phyloP scores from a whole-genome alignment of 2,888 invertebrate species.

The Cyaniris semiargus region DNA sequence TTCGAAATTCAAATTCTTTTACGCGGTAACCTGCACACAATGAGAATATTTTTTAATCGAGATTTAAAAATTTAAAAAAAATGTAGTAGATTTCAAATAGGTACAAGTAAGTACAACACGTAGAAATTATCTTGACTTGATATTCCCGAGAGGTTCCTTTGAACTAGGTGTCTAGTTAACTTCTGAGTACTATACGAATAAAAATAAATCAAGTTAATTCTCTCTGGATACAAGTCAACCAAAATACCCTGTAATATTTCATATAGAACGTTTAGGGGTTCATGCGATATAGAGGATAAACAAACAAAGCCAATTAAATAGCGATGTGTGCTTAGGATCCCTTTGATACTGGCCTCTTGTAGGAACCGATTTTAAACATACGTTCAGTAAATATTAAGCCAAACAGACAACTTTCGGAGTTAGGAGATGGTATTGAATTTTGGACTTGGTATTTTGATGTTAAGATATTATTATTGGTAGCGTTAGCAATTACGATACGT shows the following conservation, averaged over 20 bases:
- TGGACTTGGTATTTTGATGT: neutral
- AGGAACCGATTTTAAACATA: conserved; percentile 35
- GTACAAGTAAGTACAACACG: too few species aligned
- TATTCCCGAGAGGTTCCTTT: too few species aligned
- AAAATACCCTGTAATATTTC: neutral
- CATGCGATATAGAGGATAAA: conserved; percentile 49
- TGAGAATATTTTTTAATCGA: neutral
- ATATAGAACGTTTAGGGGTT: neutral
- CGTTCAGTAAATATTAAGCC: conserved; percentile 4
- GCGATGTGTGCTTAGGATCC: conserved; percentile 65
- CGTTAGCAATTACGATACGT: neutral
- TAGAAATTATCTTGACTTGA: neutral
- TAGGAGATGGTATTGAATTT: neutral
- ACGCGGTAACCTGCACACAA: neutral
- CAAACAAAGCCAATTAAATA: conserved; percentile 72
- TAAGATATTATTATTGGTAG: neutral
- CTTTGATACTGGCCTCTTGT: conserved; percentile 48
- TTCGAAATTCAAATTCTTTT: neutral
- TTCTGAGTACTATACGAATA: neutral
- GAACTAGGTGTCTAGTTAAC: too few species aligned
- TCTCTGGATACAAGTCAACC: neutral
- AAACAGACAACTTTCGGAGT: neutral
- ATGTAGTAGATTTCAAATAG: neutral
- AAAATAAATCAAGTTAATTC: neutral
- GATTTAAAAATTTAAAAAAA: neutral